These are phyloP conservation scores for Rhingia campestris DNA, from an alignment of 2,888 invertebrate genomes.

Conservation along the genomic window DNA sequence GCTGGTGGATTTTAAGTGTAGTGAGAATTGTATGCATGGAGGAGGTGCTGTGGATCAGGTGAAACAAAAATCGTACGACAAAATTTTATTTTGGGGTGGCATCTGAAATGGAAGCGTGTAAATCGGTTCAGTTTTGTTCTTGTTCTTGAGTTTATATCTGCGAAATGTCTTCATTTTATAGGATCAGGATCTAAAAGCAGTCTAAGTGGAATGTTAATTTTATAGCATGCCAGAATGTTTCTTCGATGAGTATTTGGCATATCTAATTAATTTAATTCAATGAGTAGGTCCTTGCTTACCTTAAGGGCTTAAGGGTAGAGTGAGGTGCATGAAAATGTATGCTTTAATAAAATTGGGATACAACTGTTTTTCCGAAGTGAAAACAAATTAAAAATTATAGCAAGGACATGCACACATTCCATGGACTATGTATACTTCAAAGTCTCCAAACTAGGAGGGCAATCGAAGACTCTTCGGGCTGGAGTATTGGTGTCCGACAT, in stretches of 20 bases:
- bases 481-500: no score
- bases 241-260: background rate
- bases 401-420: no score
- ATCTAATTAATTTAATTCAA: slow-evolving; percentile 1
- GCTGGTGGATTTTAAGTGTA: slow-evolving; percentile 20
- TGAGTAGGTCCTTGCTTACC: no score
- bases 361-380: no score
- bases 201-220: background rate
- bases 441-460: no score
- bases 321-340: no score
- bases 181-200: slow-evolving; percentile 5
- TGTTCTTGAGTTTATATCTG: slow-evolving; percentile 15
- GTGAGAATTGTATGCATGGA: background rate
- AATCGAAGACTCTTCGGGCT: no score
- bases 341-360: no score
- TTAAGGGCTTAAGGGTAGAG: no score
- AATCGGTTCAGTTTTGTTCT: slow-evolving; percentile 6
- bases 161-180: slow-evolving; percentile 41
- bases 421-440: no score
- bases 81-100: slow-evolving; percentile 30
- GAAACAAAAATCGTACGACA: slow-evolving; percentile 34
- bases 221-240: background rate
- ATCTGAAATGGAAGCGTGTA: background rate
- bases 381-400: no score
- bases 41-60: slow-evolving; percentile 19